Conservation (phyloP, 2,888 invertebrate genomes). For the Penaeus monodon region DNA sequence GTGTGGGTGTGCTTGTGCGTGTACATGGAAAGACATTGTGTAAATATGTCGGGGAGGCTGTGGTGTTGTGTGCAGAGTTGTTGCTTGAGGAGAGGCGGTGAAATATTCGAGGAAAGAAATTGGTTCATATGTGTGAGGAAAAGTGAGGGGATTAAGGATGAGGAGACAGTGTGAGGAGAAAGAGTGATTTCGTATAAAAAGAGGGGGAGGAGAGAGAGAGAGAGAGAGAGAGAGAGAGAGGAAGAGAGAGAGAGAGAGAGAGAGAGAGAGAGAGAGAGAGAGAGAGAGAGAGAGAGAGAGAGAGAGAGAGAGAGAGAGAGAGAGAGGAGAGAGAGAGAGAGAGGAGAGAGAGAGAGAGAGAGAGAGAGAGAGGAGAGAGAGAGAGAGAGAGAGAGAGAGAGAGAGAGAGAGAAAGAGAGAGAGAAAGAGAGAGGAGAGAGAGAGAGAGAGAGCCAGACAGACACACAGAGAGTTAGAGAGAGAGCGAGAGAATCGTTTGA, state of each 20-base stretch:
- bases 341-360: background rate
- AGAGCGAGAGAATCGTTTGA: background rate
- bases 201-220: background rate
- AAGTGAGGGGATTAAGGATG: too few relatives aligned
- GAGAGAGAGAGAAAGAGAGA: background rate
- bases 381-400: too few relatives aligned
- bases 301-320: background rate
- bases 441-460: background rate
- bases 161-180: too few relatives aligned
- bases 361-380: background rate
- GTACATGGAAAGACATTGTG: too few relatives aligned
- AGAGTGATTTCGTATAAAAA: too few relatives aligned
- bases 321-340: too few relatives aligned
- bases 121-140: too few relatives aligned
- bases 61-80: too few relatives aligned
- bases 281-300: background rate
- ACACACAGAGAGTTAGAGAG: background rate
- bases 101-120: too few relatives aligned
- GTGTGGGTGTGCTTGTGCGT: too few relatives aligned
- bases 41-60: too few relatives aligned
- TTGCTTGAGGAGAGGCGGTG: too few relatives aligned
- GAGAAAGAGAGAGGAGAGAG: background rate
- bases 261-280: background rate
- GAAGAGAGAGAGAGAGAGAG: background rate
- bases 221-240: conserved; percentile 5